A percentile compares a stretch with the other conserved stretches of the same genome.
These are phyloP conservation scores for Trichechus manatus DNA, from an alignment of 2,113 vertebrate genomes.

Conservation along the genomic window DNA sequence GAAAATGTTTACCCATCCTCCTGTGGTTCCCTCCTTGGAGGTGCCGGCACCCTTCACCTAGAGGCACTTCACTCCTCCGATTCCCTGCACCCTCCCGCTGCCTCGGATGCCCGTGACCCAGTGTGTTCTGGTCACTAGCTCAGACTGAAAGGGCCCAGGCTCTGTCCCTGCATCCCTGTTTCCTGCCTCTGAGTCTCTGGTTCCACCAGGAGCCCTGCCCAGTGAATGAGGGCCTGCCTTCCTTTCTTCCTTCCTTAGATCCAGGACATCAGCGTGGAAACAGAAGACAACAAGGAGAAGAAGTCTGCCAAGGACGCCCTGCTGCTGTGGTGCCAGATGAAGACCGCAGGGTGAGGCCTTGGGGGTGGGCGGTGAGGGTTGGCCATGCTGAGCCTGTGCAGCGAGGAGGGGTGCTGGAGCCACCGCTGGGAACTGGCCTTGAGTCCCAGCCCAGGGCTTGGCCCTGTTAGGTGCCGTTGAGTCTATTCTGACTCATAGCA, in stretches of 20 bases:
- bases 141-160: not conserved
- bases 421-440: not conserved
- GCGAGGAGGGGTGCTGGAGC: not conserved
- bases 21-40: not conserved
- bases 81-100: not conserved
- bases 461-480: not conserved
- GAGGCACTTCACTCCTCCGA: not conserved
- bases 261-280: constrained; percentile 97
- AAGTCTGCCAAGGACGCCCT: constrained; percentile 97
- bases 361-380: not conserved
- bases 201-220: not conserved
- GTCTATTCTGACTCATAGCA: not conserved
- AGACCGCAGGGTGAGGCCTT: constrained; percentile 93
- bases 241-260: constrained; percentile 88
- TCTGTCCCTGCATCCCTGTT: not conserved
- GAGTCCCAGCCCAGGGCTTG: not conserved
- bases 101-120: not conserved
- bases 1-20: not conserved
- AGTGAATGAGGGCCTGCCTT: not conserved
- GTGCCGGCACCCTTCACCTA: not conserved
- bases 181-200: not conserved
- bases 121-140: not conserved
- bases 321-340: constrained; percentile 98
- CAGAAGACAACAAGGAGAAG: constrained; percentile 96
- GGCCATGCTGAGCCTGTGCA: not conserved